Percentiles rank a stretch among this genome's conserved stretches.
Evolutionary conservation across 2,888 invertebrate genomes (phyloP).

Genomic region (Amblyteles armatorius): DNA sequence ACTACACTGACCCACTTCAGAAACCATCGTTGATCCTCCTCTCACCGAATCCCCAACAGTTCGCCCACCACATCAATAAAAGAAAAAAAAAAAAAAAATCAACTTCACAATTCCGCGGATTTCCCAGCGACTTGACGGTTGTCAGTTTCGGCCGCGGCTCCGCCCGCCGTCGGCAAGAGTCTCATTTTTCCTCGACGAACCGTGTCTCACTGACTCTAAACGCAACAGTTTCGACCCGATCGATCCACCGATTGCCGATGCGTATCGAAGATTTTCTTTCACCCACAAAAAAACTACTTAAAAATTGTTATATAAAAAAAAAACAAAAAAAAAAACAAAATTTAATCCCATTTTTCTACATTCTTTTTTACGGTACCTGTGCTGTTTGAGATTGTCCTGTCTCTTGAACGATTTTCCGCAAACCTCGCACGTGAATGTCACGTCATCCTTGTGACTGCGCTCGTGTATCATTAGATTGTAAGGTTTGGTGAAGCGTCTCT

Average conservation of each 20-base stretch:
- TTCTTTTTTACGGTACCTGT: constrained; percentile 87
- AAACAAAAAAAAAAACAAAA: constrained; percentile 26
- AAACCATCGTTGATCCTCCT: too few relatives aligned
- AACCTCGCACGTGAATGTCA: constrained; percentile 98
- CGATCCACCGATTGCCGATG: not conserved
- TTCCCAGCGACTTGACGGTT: not conserved
- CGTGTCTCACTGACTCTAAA: not conserved
- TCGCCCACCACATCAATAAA: too few relatives aligned
- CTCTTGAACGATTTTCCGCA: constrained; percentile 98
- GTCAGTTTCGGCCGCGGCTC: not conserved
- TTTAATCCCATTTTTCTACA: too few relatives aligned
- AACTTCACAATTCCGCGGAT: not conserved
- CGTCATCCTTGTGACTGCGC: constrained; percentile 98
- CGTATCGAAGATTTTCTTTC: not conserved
- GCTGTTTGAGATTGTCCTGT: constrained; percentile 96
- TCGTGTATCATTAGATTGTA: constrained; percentile 99
- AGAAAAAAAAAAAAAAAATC: too few relatives aligned
- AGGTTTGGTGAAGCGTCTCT: constrained; percentile 98
- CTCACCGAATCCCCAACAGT: not conserved
- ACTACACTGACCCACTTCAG: too few relatives aligned
- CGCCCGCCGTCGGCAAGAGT: constrained; percentile 13
- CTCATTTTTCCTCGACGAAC: not conserved
- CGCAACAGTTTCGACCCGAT: not conserved
- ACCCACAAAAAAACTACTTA: too few relatives aligned
- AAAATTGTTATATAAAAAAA: not conserved